phyloP scores from a whole-genome alignment of 2,797 vertebrate species.

The Natrix natrix region DNA sequence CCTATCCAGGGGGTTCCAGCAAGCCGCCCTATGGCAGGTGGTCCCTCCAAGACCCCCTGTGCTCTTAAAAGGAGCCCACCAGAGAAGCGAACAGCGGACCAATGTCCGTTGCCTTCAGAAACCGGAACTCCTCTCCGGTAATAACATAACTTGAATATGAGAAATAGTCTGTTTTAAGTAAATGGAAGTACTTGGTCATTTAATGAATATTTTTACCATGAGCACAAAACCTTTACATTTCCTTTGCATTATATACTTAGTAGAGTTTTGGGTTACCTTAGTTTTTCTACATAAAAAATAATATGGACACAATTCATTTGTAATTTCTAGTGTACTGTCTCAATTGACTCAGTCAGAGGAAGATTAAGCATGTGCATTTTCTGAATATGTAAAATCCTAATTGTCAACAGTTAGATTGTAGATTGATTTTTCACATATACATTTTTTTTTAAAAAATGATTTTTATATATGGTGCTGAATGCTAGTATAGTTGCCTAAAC shows the following conservation, averaged over 20 bases:
- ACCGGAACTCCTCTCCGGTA: background rate
- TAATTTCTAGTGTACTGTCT: background rate
- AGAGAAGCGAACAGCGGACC: too few relatives aligned
- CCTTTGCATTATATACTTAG: background rate
- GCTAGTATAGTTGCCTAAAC: constrained; percentile 8
- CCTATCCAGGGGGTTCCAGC: too few relatives aligned
- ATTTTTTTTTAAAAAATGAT: background rate
- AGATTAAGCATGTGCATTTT: background rate
- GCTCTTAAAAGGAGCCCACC: too few relatives aligned
- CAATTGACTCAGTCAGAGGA: background rate
- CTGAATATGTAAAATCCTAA: background rate
- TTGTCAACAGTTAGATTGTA: constrained; percentile 4
- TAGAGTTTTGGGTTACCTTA: background rate
- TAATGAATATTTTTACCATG: background rate
- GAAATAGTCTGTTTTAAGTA: background rate
- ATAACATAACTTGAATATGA: background rate
- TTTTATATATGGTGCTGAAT: background rate
- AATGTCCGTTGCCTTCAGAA: too few relatives aligned
- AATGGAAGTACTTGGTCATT: background rate
- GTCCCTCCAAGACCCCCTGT: too few relatives aligned
- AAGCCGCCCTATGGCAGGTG: too few relatives aligned
- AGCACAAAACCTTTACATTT: background rate
- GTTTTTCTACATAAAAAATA: background rate
- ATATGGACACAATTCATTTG: background rate
- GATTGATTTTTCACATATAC: background rate